phyloP scores from a whole-genome alignment of 2,113 vertebrate genomes.

The Anoura caudifer region DNA sequence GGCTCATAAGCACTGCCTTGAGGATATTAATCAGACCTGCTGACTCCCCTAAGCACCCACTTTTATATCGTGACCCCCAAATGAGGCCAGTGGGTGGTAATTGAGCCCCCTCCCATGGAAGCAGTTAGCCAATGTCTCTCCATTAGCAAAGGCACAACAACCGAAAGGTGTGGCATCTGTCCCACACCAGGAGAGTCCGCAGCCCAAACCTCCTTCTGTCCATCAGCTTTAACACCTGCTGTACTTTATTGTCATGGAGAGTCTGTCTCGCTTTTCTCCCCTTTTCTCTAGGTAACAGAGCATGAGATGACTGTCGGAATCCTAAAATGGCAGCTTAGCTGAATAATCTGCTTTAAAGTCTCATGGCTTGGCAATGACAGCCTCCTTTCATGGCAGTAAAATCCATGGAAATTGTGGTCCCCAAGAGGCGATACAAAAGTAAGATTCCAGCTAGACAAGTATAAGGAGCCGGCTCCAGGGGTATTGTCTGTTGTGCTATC shows the following conservation, averaged over 20 bases:
- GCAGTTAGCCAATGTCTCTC: conserved; percentile 50
- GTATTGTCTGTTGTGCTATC: neutral
- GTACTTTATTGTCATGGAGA: conserved; percentile 65
- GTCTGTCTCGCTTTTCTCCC: conserved; percentile 29
- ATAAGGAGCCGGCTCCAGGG: neutral
- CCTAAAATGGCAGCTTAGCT: conserved; percentile 70
- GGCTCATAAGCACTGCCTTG: conserved; percentile 53
- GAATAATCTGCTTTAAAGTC: conserved; percentile 69
- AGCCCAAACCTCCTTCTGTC: conserved; percentile 61
- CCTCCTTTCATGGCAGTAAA: conserved; percentile 23
- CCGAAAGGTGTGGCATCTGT: conserved; percentile 21
- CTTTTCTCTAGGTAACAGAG: conserved; percentile 71
- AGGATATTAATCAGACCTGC: conserved; percentile 69
- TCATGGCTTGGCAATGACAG: conserved; percentile 50
- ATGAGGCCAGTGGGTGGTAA: conserved; percentile 26
- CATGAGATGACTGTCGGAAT: conserved; percentile 70
- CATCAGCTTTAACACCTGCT: conserved; percentile 67
- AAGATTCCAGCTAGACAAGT: neutral
- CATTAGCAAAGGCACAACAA: conserved; percentile 44
- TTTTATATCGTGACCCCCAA: conserved; percentile 33
- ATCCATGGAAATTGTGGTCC: neutral
- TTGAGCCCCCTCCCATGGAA: neutral
- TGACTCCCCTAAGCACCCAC: conserved; percentile 64
- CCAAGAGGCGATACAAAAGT: neutral
- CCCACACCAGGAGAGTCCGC: neutral